These are phyloP conservation scores for Sycobia sp. DNA, from an alignment of 1,140 invertebrate genomes.

Conservation along the genomic window DNA sequence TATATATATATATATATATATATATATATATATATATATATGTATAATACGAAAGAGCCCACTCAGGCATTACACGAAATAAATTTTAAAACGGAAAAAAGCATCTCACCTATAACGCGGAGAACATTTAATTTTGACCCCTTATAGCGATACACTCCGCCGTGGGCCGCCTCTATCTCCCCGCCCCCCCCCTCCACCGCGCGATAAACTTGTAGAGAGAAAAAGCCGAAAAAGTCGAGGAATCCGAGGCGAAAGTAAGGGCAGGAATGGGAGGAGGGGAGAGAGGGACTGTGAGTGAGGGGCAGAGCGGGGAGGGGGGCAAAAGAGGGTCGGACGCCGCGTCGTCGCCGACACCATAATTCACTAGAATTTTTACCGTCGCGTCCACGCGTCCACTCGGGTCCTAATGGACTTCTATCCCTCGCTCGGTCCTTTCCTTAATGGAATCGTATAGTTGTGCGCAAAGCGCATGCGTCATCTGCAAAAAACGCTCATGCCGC, in stretches of 20 bases:
- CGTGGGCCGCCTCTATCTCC: neutral
- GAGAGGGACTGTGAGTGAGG: too few species aligned
- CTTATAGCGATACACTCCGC: too few species aligned
- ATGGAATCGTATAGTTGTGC: neutral
- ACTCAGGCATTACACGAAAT: conserved; percentile 5
- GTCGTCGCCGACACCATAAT: conserved; percentile 31
- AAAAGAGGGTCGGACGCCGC: neutral
- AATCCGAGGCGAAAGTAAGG: too few species aligned
- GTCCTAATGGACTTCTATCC: conserved; percentile 19
- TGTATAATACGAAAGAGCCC: too few species aligned
- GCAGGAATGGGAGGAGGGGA: too few species aligned
- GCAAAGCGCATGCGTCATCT: neutral
- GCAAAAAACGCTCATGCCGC: conserved; percentile 21
- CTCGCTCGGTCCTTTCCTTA: neutral
- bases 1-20: too few species aligned
- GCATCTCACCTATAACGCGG: neutral
- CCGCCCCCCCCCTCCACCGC: neutral
- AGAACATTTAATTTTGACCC: conserved; percentile 1
- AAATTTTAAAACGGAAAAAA: conserved; percentile 8
- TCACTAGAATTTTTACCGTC: conserved; percentile 33
- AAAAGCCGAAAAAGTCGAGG: conserved; percentile 30
- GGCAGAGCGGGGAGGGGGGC: neutral
- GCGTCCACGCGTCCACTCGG: conserved; percentile 13
- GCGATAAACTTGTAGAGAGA: neutral
- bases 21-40: too few species aligned